Base-by-base conservation (phyloP, 2,888 invertebrate genomes). In the Eledona agricola region DNA sequence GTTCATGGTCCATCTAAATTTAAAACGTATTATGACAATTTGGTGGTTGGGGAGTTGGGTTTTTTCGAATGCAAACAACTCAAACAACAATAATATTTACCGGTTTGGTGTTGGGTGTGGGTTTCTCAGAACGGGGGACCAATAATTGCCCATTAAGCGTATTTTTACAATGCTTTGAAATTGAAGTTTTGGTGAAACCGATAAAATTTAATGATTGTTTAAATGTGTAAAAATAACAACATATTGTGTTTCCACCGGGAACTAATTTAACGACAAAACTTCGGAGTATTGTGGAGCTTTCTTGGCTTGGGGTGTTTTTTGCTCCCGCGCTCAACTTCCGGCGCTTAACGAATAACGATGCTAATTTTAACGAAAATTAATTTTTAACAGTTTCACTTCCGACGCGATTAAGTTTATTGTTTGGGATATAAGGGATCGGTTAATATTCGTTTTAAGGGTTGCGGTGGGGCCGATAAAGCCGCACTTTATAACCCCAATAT, bases 211-310 rank as follows among this genome's bases (percentile, higher is more conserved):
- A 49, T 38, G 37, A 13, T 11, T 38, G 22, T 34, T 19, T 16
- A 13, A 11, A 9, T 1, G 16, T 7, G 11, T 34, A 34, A 34
- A 34, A 34, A 34, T 34, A 34, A 29, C 29, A 4, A n/a, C 25
- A 4, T 3, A 17, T 6, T 32, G 7, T 7, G n/a, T 26, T 23
- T 13, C 15, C 20, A 46, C 37, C 12, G 28, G 55, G 58, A 63
- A 63, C 63, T 62, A 64, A 63, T 64, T 63, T 63, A 65, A 65
- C 58, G 63, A 63, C 62, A 56, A 62, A 66, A 64, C 63, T 65
- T 66, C 58, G 52, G 51, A 51, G 60, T 55, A 60, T 60, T 62
- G 60, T 60, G 47, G 52, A 57, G 53, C 57, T 58, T 59, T 57
- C 51, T 47, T 16, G 47, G 29, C 55, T 56, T 59, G 57, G 57